Evolutionary conservation across 2,888 invertebrate species (phyloP), one percentile per base, ranked within the genome.

Genomic region (Lutraria lutraria): DNA sequence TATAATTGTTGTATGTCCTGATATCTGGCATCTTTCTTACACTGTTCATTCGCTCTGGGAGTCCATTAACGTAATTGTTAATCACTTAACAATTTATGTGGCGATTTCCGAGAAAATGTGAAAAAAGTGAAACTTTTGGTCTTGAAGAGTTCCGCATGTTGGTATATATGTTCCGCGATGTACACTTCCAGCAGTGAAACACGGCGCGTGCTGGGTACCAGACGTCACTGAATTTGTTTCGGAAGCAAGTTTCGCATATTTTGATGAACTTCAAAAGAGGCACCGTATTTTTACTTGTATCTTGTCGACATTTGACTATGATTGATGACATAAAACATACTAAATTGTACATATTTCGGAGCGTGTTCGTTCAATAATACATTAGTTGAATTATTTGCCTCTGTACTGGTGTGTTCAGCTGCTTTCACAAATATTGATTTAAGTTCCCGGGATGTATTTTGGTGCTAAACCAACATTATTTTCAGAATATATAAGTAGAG

Each of bases 81-180:
- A 91, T 91, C 91, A 88, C 91, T 91, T 91, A 91, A 63, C 87
- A 88, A 90, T 89, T 91, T 91, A 91, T 91, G 91, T 85, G 53
- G 79, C 85, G 86, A 91, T 89, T 83, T 91, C 88, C 83, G 84
- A 87, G 86, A 86, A 76, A 82, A 79, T 82, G 83, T 80, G 85
- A 79, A 85, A 90, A 90, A 90, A 83, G 84, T 84, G 84, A 84
- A 84, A 60, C n/a, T 25, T 85, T 80, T 80, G 56, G 56, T 85
- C 76, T 63, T 31, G 53, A 81, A 80, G 34, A 68, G 68, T 81
- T 68, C 81, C 81, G 43, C 43, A 60, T 86, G 56, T 43, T 63
- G 81, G 63, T 31, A 16, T 68, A 53, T 68, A 86, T 86, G 68
- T 63, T 83, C 76, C 54, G 79, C 53, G 43, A 53, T n/a, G 60